Percentiles rank a stretch among this genome's conserved stretches.
Conservation (phyloP, 1,140 invertebrate species). For the Schlechtendalia chinensis region DNA sequence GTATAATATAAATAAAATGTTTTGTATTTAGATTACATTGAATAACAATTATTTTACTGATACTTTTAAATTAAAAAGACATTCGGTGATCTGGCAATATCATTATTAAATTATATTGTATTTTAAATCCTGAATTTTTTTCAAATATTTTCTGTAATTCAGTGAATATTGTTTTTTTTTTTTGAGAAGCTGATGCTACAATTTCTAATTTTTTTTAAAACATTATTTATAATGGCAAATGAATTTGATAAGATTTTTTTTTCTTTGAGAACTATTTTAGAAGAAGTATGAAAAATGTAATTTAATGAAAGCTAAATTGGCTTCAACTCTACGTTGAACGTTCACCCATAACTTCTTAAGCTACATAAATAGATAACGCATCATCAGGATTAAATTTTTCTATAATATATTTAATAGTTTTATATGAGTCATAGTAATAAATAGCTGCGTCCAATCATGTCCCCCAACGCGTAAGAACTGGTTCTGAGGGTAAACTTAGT, state of each 20-base stretch:
- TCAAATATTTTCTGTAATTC: background rate
- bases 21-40: no score
- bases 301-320: background rate
- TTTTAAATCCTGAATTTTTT: background rate
- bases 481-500: background rate
- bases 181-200: background rate
- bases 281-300: background rate
- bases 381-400: background rate
- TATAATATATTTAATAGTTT: slow-evolving; percentile 12
- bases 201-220: no score
- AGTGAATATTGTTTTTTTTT: background rate
- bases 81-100: no score
- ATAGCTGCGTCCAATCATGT: background rate
- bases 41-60: no score
- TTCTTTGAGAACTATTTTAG: background rate
- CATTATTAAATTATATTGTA: background rate
- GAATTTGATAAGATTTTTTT: background rate
- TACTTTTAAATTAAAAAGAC: no score
- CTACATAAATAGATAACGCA: background rate
- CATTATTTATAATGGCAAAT: background rate
- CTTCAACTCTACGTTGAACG: background rate
- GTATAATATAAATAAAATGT: no score
- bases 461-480: background rate
- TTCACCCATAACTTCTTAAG: background rate
- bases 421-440: background rate